Evolutionary conservation across 2,888 invertebrate genomes (phyloP), one percentile per base, ranked within the genome.

Genomic region (Drosophila longiperda): DNA sequence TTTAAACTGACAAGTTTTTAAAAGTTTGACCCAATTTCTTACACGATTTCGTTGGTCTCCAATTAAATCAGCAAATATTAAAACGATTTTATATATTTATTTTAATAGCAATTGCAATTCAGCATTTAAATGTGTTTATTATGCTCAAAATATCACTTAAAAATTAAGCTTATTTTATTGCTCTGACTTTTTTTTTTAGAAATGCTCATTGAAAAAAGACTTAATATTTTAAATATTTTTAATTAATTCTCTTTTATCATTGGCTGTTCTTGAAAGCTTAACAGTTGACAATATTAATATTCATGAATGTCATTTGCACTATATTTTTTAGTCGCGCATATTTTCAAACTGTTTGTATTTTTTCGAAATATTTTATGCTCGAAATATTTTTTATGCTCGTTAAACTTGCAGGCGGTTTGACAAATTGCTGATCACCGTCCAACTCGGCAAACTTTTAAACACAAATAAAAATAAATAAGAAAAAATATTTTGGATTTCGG

Each of bases 381-480:
- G 29, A 26, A 1, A 1, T 20, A 6, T 36, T 5, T 48, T 63
- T 34, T 45, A 20, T 55, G 53, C 34, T 52, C 26, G n/a, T 23
- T 53, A 45, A 54, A 54, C 23, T 58, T 70, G 49, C 45, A 45
- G 61, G 52, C 48, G 52, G 64, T 70, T 71, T 59, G 52, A 57
- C 45, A 59, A 72, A 61, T 68, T 72, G 69, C 66, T 74, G 48
- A 62, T 50, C 66, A 45, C 53, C 67, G 69, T 64, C 58, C 76
- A 80, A 66, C 62, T 70, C 64, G 48, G 65, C 55, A 73, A 85
- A 79, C 66, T 82, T 79, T 73, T 54, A 50, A 50, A 67, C 54
- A 50, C 4, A 71, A 65, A 67, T 66, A 64, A 32, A 38, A 17
- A 8, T 52, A 80, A 64, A 45, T 20, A 9, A 32, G 9, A 26